These are phyloP conservation scores for Campopleginae sp. DNA, from an alignment of 2,888 invertebrate species.

Conservation along the genomic window DNA sequence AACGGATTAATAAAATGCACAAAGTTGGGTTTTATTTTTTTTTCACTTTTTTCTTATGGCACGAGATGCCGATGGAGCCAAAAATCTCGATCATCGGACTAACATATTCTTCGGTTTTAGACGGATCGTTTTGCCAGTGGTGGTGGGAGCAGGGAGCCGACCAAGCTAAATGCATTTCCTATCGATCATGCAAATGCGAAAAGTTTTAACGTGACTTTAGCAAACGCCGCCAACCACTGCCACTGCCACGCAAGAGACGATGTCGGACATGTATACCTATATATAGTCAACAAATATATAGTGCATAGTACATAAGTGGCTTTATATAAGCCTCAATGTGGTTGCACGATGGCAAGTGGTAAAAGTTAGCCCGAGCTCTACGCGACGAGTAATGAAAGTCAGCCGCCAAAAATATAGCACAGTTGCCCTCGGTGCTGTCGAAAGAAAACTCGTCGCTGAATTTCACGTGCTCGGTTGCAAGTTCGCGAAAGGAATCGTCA, in stretches of 20 bases:
- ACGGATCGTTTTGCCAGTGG: not conserved
- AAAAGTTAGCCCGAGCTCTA: conserved; percentile 55
- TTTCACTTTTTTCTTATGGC: conserved; percentile 8
- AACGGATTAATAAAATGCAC: too few species aligned
- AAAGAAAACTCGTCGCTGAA: conserved; percentile 30
- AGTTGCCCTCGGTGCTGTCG: conserved; percentile 21
- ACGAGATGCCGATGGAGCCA: conserved; percentile 51
- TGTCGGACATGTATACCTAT: not conserved
- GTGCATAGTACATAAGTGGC: not conserved
- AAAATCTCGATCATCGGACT: conserved; percentile 39
- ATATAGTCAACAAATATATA: not conserved
- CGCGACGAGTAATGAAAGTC: conserved; percentile 67
- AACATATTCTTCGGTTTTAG: conserved; percentile 40
- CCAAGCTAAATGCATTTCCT: conserved; percentile 66
- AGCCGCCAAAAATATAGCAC: conserved; percentile 14
- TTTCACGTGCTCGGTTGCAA: conserved; percentile 1
- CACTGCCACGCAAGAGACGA: conserved; percentile 21
- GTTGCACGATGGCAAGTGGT: conserved; percentile 31
- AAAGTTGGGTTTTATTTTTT: not conserved
- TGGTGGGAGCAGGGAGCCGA: not conserved
- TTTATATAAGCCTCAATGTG: not conserved
- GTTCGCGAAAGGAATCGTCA: not conserved
- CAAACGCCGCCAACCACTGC: conserved; percentile 31
- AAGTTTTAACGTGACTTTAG: conserved; percentile 62
- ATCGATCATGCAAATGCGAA: conserved; percentile 69